These are phyloP conservation scores for Saxicola maurus DNA, from an alignment of 2,797 vertebrate species.

Conservation along the genomic window DNA sequence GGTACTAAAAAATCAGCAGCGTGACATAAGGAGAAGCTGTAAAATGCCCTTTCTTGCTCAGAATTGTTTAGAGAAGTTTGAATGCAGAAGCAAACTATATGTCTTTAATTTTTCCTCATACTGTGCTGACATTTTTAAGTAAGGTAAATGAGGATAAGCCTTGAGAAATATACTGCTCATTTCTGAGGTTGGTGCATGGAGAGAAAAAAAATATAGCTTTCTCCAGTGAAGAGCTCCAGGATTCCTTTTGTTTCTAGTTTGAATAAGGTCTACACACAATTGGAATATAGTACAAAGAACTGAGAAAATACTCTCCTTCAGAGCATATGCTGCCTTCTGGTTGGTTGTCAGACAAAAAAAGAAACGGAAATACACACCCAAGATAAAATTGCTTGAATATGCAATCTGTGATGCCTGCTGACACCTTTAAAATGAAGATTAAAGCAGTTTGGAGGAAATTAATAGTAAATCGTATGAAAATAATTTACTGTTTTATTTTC, in stretches of 20 bases:
- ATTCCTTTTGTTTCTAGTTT: not conserved
- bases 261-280: not conserved
- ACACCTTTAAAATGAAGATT: not conserved
- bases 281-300: not conserved
- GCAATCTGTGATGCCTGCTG: not conserved
- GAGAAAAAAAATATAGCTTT: not conserved
- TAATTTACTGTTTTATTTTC: not conserved
- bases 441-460: not conserved
- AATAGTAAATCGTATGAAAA: not conserved
- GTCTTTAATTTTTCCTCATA: not conserved
- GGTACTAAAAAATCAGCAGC: not conserved
- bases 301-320: not conserved
- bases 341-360: not conserved
- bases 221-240: not conserved
- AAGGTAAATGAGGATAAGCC: not conserved
- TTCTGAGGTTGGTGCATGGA: not conserved
- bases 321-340: no score
- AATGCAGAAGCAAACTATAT: not conserved
- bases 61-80: not conserved
- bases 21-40: not conserved
- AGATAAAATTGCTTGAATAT: not conserved
- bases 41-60: not conserved
- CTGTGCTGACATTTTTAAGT: not conserved
- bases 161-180: not conserved
- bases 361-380: fast-evolving